phyloP scores from a whole-genome alignment of 2,888 invertebrate genomes.

The Plemyria rubiginata region DNA sequence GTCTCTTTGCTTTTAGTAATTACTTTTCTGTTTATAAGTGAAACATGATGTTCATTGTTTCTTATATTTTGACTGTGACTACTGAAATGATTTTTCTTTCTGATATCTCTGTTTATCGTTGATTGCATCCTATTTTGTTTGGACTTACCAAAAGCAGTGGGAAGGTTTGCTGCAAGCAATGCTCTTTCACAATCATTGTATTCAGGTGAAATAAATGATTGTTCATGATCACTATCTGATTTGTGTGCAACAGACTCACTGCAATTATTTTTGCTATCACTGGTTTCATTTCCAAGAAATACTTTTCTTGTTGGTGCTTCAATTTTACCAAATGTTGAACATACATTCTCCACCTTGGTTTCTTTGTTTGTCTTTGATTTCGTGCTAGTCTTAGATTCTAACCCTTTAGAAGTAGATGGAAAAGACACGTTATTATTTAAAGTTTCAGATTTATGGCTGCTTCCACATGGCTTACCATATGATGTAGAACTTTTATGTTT shows the following conservation, averaged over 20 bases:
- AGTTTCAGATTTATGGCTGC: not conserved
- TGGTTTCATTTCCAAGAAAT: not conserved
- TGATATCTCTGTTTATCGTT: constrained; percentile 8
- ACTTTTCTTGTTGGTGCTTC: not conserved
- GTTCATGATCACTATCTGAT: constrained; percentile 4
- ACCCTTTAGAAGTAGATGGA: constrained; percentile 54
- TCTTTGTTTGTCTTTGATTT: constrained; percentile 3
- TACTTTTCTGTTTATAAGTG: not conserved
- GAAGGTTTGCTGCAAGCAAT: constrained; percentile 27
- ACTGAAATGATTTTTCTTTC: not conserved
- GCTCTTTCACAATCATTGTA: constrained; percentile 19
- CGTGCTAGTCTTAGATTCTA: constrained; percentile 37
- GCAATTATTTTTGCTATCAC: constrained; percentile 1
- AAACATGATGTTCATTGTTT: constrained; percentile 3
- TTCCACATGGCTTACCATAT: not conserved
- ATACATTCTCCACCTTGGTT: constrained; percentile 1
- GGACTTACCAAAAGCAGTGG: constrained; percentile 34
- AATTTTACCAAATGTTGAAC: not conserved
- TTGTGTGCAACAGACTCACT: constrained; percentile 5
- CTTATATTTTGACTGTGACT: constrained; percentile 5
- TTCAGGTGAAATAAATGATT: not conserved
- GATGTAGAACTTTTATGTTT: not conserved
- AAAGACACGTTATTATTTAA: constrained; percentile 38
- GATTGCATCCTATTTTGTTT: constrained; percentile 11
- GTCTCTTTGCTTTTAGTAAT: constrained; percentile 1